These are phyloP conservation scores for Diadumene lineata DNA, from an alignment of 92 coral and sea anemone species.

Conservation along the genomic window DNA sequence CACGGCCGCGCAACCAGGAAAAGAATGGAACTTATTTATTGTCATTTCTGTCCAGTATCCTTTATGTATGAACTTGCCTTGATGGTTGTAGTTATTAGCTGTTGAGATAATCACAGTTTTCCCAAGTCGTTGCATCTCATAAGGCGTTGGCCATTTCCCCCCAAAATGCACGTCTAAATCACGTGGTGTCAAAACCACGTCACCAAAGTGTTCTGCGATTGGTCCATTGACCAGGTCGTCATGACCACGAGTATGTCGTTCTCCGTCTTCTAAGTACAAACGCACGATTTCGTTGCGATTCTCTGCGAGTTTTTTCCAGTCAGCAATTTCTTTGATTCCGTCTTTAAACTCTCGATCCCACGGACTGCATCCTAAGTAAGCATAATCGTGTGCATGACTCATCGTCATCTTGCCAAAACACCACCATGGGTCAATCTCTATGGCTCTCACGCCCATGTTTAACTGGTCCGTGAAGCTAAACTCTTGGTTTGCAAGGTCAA, in stretches of 20 bases:
- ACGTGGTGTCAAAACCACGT: conserved; percentile 73
- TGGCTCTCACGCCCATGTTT: conserved; percentile 78
- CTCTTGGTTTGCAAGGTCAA: conserved; percentile 86
- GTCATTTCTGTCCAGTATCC: conserved; percentile 70
- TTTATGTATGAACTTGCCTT: conserved; percentile 61
- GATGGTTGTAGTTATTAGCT: conserved; percentile 51
- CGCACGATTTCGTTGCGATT: conserved; percentile 70
- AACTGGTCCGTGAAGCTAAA: conserved; percentile 80
- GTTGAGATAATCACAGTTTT: conserved; percentile 71
- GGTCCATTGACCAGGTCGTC: conserved; percentile 77
- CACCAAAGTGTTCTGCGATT: conserved; percentile 57
- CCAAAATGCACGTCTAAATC: conserved; percentile 56
- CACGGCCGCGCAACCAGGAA: conserved; percentile 56
- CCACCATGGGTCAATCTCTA: conserved; percentile 94
- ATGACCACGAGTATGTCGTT: conserved; percentile 73
- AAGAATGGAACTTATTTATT: conserved; percentile 42
- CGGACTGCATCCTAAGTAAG: conserved; percentile 78
- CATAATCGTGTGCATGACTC: conserved; percentile 73
- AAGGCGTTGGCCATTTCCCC: conserved; percentile 74
- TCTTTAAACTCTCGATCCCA: conserved; percentile 81
- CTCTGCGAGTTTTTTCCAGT: conserved; percentile 67
- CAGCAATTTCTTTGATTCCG: conserved; percentile 83
- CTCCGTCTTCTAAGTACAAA: conserved; percentile 81
- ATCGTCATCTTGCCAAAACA: conserved; percentile 80
- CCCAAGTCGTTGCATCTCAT: conserved; percentile 52